Evolutionary conservation across 2,113 vertebrate genomes (phyloP).

Genomic region (Vulpes ferrilata): DNA sequence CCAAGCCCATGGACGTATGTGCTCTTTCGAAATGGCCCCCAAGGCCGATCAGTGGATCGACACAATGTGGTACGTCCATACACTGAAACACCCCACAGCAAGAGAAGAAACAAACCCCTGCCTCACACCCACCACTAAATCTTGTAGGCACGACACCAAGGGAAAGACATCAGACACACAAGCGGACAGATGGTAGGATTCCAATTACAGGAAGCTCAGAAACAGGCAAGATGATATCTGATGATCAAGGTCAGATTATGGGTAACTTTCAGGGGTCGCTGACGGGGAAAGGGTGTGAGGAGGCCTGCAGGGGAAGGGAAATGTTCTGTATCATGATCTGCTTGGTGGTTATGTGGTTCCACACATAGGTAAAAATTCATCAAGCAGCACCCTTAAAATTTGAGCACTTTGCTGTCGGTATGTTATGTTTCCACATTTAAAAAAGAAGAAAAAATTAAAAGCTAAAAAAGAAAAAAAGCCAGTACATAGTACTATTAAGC

Average conservation of each 20-base stretch:
- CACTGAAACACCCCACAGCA: neutral
- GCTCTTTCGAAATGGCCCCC: neutral
- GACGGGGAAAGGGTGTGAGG: neutral
- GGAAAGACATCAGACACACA: neutral
- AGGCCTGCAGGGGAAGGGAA: neutral
- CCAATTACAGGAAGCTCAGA: neutral
- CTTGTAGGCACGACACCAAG: neutral
- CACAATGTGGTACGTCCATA: neutral
- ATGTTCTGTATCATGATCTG: neutral
- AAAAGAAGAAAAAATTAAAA: neutral
- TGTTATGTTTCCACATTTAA: neutral
- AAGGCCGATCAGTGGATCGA: neutral
- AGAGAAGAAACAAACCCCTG: neutral
- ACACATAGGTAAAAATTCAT: neutral
- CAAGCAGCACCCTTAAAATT: neutral
- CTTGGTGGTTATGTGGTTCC: neutral
- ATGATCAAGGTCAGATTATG: neutral
- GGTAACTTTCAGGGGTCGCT: neutral
- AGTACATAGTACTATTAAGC: neutral
- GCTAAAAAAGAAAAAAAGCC: neutral
- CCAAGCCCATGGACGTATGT: neutral
- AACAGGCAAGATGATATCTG: neutral
- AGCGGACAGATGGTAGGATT: neutral
- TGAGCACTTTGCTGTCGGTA: neutral
- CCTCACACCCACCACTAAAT: neutral